phyloP scores from a whole-genome alignment of 2,797 vertebrate species.

The Lithobates sylvaticus region DNA sequence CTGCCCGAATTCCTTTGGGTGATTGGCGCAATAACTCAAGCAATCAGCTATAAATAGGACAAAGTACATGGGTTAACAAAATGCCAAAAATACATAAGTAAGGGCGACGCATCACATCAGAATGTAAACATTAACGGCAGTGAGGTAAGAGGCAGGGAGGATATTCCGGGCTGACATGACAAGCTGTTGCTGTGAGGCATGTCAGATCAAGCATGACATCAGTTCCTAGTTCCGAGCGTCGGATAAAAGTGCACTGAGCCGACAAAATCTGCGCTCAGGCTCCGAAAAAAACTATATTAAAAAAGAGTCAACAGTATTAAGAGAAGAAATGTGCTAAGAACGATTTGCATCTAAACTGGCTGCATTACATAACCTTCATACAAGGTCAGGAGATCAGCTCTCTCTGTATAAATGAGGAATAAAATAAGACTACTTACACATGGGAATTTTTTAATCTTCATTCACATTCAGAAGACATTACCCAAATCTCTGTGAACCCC shows the following conservation, averaged over 20 bases:
- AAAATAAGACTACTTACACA: too few relatives aligned
- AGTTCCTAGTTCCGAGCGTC: background rate
- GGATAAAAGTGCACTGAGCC: background rate
- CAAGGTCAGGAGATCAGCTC: too few relatives aligned
- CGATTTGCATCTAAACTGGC: too few relatives aligned
- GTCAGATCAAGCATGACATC: background rate
- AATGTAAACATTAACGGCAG: background rate
- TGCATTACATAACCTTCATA: too few relatives aligned
- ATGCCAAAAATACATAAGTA: background rate
- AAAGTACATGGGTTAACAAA: background rate
- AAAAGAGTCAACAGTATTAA: too few relatives aligned
- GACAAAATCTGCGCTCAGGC: background rate
- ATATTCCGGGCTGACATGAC: background rate
- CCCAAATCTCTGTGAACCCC: too few relatives aligned
- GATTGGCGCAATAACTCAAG: slow-evolving; percentile 21
- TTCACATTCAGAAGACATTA: too few relatives aligned
- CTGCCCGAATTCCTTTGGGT: slow-evolving; percentile 22
- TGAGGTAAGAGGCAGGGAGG: slow-evolving; percentile 2
- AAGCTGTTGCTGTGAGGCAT: background rate
- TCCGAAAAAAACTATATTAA: background rate
- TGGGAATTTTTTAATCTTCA: too few relatives aligned
- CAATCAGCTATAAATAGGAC: slow-evolving; percentile 31
- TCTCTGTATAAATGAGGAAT: too few relatives aligned
- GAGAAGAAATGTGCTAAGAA: too few relatives aligned
- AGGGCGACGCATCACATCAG: background rate